phyloP scores from a whole-genome alignment of 2,797 vertebrate genomes.

The Prionace glauca region DNA sequence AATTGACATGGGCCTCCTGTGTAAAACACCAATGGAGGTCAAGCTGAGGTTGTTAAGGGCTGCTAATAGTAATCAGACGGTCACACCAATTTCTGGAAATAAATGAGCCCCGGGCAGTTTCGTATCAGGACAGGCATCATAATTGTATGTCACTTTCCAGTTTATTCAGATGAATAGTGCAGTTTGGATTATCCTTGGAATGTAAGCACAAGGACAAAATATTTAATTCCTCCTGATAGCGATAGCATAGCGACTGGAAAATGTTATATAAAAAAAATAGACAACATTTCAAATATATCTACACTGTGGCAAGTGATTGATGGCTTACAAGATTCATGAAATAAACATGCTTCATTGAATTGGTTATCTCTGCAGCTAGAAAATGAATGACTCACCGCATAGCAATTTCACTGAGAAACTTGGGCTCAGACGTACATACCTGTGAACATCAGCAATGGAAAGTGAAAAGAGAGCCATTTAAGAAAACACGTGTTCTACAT shows the following conservation, averaged over 20 bases:
- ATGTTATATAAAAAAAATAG: constrained; percentile 1
- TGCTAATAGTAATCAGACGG: not conserved
- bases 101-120: not conserved
- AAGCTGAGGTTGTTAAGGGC: too few relatives aligned
- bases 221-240: not conserved
- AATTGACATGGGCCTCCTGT: too few relatives aligned
- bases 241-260: not conserved
- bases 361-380: not conserved
- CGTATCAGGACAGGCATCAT: not conserved
- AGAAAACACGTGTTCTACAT: not conserved
- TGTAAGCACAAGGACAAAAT: not conserved
- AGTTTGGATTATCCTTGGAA: not conserved
- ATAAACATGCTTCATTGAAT: not conserved
- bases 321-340: constrained; percentile 7
- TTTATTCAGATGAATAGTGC: not conserved
- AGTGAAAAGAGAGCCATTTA: not conserved
- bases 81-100: not conserved
- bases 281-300: not conserved
- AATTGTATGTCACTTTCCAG: not conserved
- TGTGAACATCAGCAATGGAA: not conserved
- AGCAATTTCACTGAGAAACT: not conserved
- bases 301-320: not conserved
- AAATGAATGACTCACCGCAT: not conserved
- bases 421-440: not conserved
- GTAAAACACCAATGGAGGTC: too few relatives aligned